These are phyloP conservation scores for Tetranychus truncatus DNA, from an alignment of 2,888 invertebrate species.

Conservation along the genomic window DNA sequence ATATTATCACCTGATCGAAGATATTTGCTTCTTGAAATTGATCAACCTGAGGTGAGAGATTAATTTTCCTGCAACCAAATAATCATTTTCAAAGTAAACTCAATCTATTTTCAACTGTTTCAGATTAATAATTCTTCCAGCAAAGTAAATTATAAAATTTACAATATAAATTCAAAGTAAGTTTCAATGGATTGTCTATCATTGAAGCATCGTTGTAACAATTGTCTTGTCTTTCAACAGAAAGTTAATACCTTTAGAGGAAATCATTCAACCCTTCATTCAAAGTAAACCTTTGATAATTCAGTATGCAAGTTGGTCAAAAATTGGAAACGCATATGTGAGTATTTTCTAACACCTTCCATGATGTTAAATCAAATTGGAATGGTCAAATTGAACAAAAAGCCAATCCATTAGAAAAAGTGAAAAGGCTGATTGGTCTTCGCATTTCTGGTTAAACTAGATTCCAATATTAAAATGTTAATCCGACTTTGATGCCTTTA, in stretches of 20 bases:
- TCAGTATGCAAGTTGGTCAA: conserved; percentile 8
- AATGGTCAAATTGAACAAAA: too few relatives aligned
- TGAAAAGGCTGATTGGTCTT: too few relatives aligned
- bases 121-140: not conserved
- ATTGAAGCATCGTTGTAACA: too few relatives aligned
- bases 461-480: too few relatives aligned
- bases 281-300: not conserved
- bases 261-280: not conserved
- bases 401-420: too few relatives aligned
- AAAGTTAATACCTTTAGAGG: not conserved
- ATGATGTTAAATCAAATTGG: not conserved
- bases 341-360: not conserved
- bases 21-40: not conserved
- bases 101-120: not conserved
- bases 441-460: too few relatives aligned
- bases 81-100: not conserved
- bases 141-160: not conserved
- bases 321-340: not conserved
- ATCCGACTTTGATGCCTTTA: too few relatives aligned
- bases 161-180: not conserved
- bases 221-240: not conserved
- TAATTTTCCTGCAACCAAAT: not conserved
- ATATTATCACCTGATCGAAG: conserved; percentile 23
- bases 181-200: too few relatives aligned
- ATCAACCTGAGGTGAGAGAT: not conserved